These are phyloP conservation scores for Pyrgus malvae DNA, from an alignment of 2,888 invertebrate species.

Conservation along the genomic window DNA sequence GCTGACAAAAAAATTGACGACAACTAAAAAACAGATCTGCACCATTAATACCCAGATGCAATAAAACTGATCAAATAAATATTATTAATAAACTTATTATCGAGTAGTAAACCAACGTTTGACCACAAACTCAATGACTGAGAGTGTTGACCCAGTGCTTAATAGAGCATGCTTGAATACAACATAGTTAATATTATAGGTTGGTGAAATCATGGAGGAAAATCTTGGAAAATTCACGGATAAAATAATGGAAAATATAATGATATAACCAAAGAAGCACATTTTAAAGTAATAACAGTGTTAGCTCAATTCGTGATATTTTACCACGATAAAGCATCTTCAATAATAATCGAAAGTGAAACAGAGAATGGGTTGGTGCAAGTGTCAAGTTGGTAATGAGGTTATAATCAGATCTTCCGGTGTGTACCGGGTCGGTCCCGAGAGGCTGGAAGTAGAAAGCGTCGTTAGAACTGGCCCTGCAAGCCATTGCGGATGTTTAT, in stretches of 20 bases:
- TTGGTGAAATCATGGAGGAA: no score
- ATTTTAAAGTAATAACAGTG: background rate
- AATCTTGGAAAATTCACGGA: background rate
- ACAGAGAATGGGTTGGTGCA: conserved; percentile 47
- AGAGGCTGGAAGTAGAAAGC: conserved; percentile 47
- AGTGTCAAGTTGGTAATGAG: conserved; percentile 54
- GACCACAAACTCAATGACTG: background rate
- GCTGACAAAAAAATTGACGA: no score
- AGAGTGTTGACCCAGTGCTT: background rate
- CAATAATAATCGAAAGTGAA: conserved; percentile 47
- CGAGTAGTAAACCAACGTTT: background rate
- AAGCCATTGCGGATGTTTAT: conserved; percentile 59
- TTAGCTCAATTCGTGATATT: conserved; percentile 14
- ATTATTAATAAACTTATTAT: no score
- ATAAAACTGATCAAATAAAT: no score
- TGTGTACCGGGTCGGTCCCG: conserved; percentile 43
- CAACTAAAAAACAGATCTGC: no score
- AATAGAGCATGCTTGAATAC: background rate
- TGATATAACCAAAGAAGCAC: background rate
- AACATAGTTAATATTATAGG: no score
- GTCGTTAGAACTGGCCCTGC: conserved; percentile 53
- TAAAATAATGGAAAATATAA: background rate
- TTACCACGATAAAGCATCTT: conserved; percentile 17
- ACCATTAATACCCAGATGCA: no score
- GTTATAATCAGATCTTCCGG: conserved; percentile 69